phyloP scores from a whole-genome alignment of 1,140 invertebrate species.

The Drosophila nikananu region DNA sequence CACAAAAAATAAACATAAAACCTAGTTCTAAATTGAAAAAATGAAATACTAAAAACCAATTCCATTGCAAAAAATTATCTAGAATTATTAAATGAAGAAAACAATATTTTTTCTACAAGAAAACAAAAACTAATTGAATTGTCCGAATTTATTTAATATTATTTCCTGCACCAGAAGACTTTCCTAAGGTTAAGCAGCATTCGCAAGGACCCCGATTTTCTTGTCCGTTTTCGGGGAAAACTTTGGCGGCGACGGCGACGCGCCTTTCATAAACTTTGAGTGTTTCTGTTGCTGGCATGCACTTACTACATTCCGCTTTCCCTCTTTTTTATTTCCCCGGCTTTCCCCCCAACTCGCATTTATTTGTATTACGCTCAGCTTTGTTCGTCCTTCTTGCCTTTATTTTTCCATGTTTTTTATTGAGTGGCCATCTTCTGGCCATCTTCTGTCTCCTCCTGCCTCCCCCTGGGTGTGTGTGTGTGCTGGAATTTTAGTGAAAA shows the following conservation, averaged over 20 bases:
- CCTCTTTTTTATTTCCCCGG: slow-evolving; percentile 5
- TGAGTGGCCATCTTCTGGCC: slow-evolving; percentile 49
- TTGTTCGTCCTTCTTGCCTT: slow-evolving; percentile 34
- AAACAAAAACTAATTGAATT: too few species aligned
- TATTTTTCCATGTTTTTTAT: slow-evolving; percentile 36
- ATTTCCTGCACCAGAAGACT: not conserved
- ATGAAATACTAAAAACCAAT: too few species aligned
- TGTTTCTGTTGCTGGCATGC: slow-evolving; percentile 80
- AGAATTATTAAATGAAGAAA: too few species aligned
- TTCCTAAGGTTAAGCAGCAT: not conserved
- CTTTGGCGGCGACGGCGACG: slow-evolving; percentile 69
- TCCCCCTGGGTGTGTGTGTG: slow-evolving; percentile 11
- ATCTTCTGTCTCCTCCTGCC: too few species aligned
- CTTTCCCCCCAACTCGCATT: slow-evolving; percentile 65
- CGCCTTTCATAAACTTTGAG: slow-evolving; percentile 82
- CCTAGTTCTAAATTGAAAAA: too few species aligned
- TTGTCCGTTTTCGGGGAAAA: slow-evolving; percentile 32
- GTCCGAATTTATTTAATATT: not conserved
- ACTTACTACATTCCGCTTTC: slow-evolving; percentile 63
- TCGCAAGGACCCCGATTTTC: slow-evolving; percentile 5
- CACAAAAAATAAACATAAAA: too few species aligned
- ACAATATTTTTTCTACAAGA: too few species aligned
- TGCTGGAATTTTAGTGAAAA: slow-evolving; percentile 46
- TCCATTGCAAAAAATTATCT: too few species aligned
- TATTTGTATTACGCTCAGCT: slow-evolving; percentile 77